Evolutionary conservation across 2,797 vertebrate species (phyloP).

Genomic region (Notoglanidium macrostoma): DNA sequence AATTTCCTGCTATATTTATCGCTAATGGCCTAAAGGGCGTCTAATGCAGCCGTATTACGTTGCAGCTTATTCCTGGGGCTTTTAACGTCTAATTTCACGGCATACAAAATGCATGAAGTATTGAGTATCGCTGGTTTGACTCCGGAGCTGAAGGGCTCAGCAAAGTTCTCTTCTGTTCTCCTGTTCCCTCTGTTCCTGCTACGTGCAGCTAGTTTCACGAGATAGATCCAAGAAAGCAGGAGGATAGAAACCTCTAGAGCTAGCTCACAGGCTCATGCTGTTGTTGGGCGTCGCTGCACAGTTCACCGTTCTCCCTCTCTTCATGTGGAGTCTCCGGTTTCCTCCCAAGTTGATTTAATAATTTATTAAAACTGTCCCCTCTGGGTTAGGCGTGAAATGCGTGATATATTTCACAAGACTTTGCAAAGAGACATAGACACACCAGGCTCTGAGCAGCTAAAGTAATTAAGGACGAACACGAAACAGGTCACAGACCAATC

Average conservation of each 20-base stretch:
- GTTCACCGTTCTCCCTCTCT: no score
- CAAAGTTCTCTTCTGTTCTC: not conserved
- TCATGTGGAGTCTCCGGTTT: no score
- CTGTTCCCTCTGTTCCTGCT: not conserved
- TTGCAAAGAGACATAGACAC: not conserved
- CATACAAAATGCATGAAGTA: slow-evolving; percentile 27
- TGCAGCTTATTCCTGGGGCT: slow-evolving; percentile 20
- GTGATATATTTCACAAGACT: not conserved
- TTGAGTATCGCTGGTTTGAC: not conserved
- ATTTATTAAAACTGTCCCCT: not conserved
- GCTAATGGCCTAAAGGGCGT: not conserved
- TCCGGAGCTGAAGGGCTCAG: not conserved
- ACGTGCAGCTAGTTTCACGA: not conserved
- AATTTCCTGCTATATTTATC: not conserved
- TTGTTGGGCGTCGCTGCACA: no score
- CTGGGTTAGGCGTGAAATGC: not conserved
- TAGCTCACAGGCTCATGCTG: not conserved
- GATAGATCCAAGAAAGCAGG: not conserved
- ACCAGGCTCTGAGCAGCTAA: not conserved
- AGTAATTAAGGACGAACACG: not conserved
- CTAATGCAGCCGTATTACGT: not conserved
- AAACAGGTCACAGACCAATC: not conserved
- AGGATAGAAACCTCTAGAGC: not conserved
- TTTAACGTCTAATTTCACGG: not conserved
- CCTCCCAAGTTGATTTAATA: not conserved